phyloP scores from a whole-genome alignment of 2,113 vertebrate species.

The Ivindomyrus marchei region DNA sequence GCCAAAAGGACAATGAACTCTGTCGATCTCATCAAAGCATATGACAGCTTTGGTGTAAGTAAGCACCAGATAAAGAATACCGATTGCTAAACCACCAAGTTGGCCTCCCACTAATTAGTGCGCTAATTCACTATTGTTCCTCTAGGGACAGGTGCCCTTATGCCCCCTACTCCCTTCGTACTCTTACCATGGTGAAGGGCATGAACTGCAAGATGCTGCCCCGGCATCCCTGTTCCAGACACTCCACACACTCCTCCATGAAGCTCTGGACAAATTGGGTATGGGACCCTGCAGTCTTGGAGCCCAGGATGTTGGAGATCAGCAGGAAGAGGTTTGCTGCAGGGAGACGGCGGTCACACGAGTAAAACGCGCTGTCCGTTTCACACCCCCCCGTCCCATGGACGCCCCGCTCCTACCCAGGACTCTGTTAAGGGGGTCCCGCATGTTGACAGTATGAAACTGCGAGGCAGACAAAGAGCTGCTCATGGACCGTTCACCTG shows the following conservation, averaged over 20 bases:
- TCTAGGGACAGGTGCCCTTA: background rate
- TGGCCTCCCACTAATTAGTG: background rate
- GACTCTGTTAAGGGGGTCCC: conserved; percentile 87
- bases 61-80: background rate
- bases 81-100: background rate
- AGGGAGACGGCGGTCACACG: background rate
- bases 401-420: conserved; percentile 67
- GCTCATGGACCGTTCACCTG: conserved; percentile 88
- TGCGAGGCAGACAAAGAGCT: conserved; percentile 90
- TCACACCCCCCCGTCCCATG: background rate
- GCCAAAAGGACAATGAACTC: background rate
- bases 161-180: background rate
- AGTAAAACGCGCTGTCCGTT: background rate
- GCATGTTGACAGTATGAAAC: conserved; percentile 94
- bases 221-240: conserved; percentile 83
- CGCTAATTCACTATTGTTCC: background rate
- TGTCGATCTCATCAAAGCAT: background rate
- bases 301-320: conserved; percentile 84
- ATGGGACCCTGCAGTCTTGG: conserved; percentile 84
- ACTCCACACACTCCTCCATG: conserved; percentile 93
- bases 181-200: conserved; percentile 92
- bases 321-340: conserved; percentile 94
- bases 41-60: background rate
- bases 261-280: conserved; percentile 98
- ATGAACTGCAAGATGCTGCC: conserved; percentile 95